phyloP scores from a whole-genome alignment of 2,797 vertebrate genomes.

The Micromesistius poutassou region DNA sequence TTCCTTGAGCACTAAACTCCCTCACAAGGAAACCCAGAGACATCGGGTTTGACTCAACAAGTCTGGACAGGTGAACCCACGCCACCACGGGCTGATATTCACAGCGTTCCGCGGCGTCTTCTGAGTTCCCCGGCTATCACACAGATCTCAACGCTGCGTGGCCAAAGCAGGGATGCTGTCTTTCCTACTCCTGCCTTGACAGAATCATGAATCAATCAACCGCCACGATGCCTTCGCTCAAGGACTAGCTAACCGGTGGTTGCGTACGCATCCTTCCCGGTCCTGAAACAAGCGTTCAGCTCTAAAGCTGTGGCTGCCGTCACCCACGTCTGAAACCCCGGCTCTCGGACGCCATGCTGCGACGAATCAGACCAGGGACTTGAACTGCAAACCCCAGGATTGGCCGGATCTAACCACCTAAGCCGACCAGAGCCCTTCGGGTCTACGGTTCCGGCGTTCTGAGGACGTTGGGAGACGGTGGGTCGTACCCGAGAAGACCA shows the following conservation, averaged over 20 bases:
- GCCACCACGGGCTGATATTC: not conserved
- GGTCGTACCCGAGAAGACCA: too few relatives aligned
- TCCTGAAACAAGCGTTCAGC: too few relatives aligned
- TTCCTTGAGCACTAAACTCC: not conserved
- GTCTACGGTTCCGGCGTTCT: too few relatives aligned
- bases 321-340: not conserved
- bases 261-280: too few relatives aligned
- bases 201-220: not conserved
- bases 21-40: not conserved
- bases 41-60: not conserved
- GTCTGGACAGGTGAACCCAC: not conserved
- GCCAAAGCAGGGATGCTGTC: not conserved
- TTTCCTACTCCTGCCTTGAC: not conserved
- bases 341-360: not conserved
- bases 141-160: not conserved
- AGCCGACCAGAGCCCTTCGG: too few relatives aligned
- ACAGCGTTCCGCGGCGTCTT: not conserved
- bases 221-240: too few relatives aligned
- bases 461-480: too few relatives aligned
- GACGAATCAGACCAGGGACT: not conserved
- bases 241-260: too few relatives aligned
- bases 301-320: not conserved
- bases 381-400: not conserved
- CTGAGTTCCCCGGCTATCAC: not conserved
- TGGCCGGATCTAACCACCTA: not conserved